Conservation (phyloP, 2,888 invertebrate genomes). For the Petrolisthes cinctipes region DNA sequence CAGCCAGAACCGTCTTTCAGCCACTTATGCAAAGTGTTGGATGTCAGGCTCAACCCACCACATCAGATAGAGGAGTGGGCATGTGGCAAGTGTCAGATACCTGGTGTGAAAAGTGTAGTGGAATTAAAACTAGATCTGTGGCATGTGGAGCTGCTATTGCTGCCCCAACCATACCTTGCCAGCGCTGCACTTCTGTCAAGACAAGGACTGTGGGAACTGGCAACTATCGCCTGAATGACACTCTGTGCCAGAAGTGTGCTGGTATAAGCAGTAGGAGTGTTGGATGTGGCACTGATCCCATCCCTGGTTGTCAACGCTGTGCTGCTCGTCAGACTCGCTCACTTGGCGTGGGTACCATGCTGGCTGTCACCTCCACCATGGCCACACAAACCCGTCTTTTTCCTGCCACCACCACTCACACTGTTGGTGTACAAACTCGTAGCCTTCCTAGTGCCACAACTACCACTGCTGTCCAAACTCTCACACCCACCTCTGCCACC, state of each 20-base stretch:
- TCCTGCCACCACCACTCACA: neutral
- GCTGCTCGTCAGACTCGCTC: constrained; percentile 71
- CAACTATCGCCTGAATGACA: constrained; percentile 72
- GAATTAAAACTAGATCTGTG: constrained; percentile 73
- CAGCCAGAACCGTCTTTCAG: constrained; percentile 34
- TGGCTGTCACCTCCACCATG: neutral
- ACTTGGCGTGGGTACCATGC: constrained; percentile 73
- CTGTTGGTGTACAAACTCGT: neutral
- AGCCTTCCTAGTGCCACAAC: neutral
- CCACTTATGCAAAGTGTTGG: constrained; percentile 62
- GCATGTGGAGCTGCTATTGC: constrained; percentile 72
- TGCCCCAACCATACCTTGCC: constrained; percentile 41
- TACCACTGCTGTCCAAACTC: neutral
- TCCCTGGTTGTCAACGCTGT: constrained; percentile 73
- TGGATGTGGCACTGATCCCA: constrained; percentile 70
- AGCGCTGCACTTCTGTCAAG: constrained; percentile 55
- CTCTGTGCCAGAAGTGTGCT: constrained; percentile 72
- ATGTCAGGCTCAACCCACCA: constrained; percentile 69
- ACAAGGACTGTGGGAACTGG: constrained; percentile 67
- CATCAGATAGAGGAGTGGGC: constrained; percentile 71
- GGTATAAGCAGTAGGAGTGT: constrained; percentile 70
- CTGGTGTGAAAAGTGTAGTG: constrained; percentile 72
- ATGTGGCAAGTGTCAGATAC: constrained; percentile 71
- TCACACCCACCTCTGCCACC: neutral
- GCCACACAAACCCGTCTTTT: neutral